Base-by-base conservation (phyloP, 1,140 invertebrate genomes). In the Bombus balteatus region DNA sequence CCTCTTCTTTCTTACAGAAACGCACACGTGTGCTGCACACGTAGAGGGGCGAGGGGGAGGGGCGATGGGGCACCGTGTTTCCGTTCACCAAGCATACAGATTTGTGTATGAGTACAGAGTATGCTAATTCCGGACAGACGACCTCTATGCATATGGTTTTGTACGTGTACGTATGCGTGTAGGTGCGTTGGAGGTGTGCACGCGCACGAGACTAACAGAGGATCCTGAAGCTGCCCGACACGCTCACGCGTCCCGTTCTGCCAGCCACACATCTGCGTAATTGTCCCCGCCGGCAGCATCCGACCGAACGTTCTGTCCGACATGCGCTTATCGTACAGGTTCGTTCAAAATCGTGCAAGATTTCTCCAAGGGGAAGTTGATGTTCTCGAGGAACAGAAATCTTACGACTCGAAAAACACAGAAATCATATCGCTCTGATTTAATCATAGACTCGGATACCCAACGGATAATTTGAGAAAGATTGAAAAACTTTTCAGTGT, bases 271-370 rank as follows among this genome's bases (percentile, higher is more conserved):
- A 95, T 95, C 94, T 94, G 95, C 94, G 95, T 95, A 95, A 95
- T 95, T 95, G 95, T 95, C 94, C 94, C 95, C 94, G 93, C 90
- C 92, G 95, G 94, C 95, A 93, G 94, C 94, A 93, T 92, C 93
- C 93, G 92, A 88, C 87, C 91, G 87, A 86, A 81, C 78, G 78
- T 59, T 87, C 78, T 76, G 66, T 76, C 71, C 75, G 90, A 87
- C 87, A 86, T 86, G 82, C 22, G 84, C 83, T 91, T 88, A 88
- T 92, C 87, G 81, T 92, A 91, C 89, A 88, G 91, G 57, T 34
- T 32, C 39, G 25, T 39, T 83, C 87, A 91, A 91, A 92, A 91
- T 77, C 75, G 13, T 39, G 65, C 13, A 59, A n/a, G 10, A 15
- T 32, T 62, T 41, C 34, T 39, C 15, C 59, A 62, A 28, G 59